These are phyloP conservation scores for Anthonomus grandis DNA, from an alignment of 1,140 invertebrate species.

Conservation along the genomic window DNA sequence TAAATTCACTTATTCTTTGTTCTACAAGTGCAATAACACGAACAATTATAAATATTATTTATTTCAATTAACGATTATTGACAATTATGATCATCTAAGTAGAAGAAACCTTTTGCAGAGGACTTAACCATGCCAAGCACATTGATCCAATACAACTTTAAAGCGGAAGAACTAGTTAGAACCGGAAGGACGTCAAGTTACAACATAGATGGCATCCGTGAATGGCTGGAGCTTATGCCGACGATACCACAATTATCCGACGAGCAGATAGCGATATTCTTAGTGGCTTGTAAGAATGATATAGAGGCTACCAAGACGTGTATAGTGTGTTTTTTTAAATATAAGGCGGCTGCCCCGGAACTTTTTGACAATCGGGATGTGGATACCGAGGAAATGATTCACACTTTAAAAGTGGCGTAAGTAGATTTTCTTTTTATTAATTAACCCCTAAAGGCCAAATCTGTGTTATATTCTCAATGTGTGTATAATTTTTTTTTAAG, in stretches of 20 bases:
- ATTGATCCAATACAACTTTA: slow-evolving; percentile 23
- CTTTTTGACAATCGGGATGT: slow-evolving; percentile 55
- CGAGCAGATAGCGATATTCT: slow-evolving; percentile 55
- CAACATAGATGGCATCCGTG: slow-evolving; percentile 33
- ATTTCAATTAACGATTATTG: too few relatives aligned
- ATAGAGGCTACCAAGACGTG: slow-evolving; percentile 54
- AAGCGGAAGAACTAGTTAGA: slow-evolving; percentile 29
- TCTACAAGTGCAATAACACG: too few relatives aligned
- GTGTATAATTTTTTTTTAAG: slow-evolving; percentile 31
- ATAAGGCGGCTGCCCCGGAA: slow-evolving; percentile 55
- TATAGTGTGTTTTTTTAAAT: slow-evolving; percentile 58
- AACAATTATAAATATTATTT: too few relatives aligned
- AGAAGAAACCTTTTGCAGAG: too few relatives aligned
- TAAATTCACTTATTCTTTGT: too few relatives aligned
- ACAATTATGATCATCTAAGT: too few relatives aligned
- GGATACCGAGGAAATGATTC: slow-evolving; percentile 28
- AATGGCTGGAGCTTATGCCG: slow-evolving; percentile 28
- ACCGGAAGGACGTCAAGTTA: slow-evolving; percentile 24
- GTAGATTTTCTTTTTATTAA: too few relatives aligned
- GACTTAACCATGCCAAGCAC: slow-evolving; percentile 24
- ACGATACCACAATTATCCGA: slow-evolving; percentile 33
- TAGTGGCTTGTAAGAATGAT: slow-evolving; percentile 58
- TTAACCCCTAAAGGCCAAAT: too few relatives aligned
- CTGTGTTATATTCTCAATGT: too few relatives aligned
- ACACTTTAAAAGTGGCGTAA: slow-evolving; percentile 39